Base-by-base conservation (phyloP, 2,113 vertebrate species). In the Danionella cerebrum region DNA sequence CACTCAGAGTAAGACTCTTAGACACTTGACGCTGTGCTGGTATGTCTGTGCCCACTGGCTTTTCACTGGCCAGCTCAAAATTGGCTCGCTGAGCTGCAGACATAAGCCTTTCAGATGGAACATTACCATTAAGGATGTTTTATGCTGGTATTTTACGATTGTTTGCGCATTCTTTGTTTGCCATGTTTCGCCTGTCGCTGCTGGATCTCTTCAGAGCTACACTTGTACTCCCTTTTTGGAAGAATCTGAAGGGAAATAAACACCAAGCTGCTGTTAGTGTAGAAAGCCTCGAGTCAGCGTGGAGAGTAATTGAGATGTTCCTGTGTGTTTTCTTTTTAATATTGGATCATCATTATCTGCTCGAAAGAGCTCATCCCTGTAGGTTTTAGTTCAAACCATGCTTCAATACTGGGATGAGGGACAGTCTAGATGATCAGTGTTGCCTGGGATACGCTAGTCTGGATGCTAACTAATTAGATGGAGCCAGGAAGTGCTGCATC, bases 71-170 rank as follows among this genome's bases (percentile, higher is more conserved):
- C 25, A 51, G 48, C 13, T 44, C 29, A 42, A 53, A 42, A 31
- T 42, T 12, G 64, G 50, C 39, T 35, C 51, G 33, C 27, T 67
- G 39, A 52, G 35, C 45, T 57, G 71, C 54, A 11, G 71, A 62
- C 44, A 58, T 80, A 80, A 84, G 78, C 84, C 80, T 77, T 82
- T 83, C 80, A 84, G 80, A 80, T 69, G 76, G 79, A 78, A 80
- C 81, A 77, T 80, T 79, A 57, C 19, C 74, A 80, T 78, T 79
- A 51, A 59, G 65, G 69, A 72, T 67, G 73, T 78, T 73, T 45
- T 6, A 2, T 35, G 63, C 45, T 78, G 69, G 67, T 76, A 79
- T 75, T 78, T 79, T 74, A 78, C 76, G 76, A 67, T 31, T 67
- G 50, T 58, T 59, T 69, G 57, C 63, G 21, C 14, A 19, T 38